Evolutionary conservation across 2,888 invertebrate genomes (phyloP), one percentile per base, ranked within the genome.

Genomic region (Drosophila atroscutellata): DNA sequence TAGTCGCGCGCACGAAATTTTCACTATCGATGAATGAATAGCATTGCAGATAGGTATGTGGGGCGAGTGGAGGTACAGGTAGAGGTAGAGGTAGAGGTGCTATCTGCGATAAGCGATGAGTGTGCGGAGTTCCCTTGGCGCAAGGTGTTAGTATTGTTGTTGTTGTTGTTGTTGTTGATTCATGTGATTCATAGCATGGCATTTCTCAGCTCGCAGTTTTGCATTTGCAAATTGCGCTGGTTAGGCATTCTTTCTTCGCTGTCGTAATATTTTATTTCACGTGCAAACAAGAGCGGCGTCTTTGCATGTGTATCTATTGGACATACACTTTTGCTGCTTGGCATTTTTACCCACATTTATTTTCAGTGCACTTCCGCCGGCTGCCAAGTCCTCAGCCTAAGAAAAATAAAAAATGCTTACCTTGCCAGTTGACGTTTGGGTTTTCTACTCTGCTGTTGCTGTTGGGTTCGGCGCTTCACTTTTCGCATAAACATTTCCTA

Each of bases 301-400:
- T 66, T 63, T 50, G 55, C 45, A 47, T 60, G 26, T 51, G 47
- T 72, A 67, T 62, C 64, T 68, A 18, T 36, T 37, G 26, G 51
- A 75, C 32, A 32, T 72, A 82, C 80, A 86, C 72, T 72, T 87
- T 72, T 79, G 75, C 77, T 84, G 66, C 75, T 55, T 85, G 83
- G 74, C 71, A 82, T 74, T 80, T 86, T 88, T 86, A 88, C 86
- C 75, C 86, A 90, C 90, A 90, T 86, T 88, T 80, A 90, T 86
- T 86, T 90, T 76, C 78, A 72, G 73, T 80, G 83, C 90, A 88
- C 72, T 90, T 90, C 80, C 82, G 82, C 78, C 67, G 80, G 42
- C 80, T 85, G 84, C 81, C 84, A 75, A 54, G 39, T 39, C 50
- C 52, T 56, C 50, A 50, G 63, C 66, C 26, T 7, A 26, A 68